phyloP scores from a whole-genome alignment of 2,888 invertebrate species.

The Lordiphosa andalusiaca region DNA sequence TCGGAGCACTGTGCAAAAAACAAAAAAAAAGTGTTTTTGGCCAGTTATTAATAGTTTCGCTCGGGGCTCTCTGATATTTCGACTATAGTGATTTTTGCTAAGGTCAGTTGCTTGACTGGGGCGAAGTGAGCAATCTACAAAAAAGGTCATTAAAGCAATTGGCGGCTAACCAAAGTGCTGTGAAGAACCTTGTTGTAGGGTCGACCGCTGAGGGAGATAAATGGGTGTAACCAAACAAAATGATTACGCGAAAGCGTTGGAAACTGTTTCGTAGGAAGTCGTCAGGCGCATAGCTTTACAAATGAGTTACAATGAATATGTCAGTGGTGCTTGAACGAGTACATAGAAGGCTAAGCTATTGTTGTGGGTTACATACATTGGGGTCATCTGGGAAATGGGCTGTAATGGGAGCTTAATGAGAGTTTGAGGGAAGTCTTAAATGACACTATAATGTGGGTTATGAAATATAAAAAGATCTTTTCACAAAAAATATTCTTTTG shows the following conservation, averaged over 20 bases:
- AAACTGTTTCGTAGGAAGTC: neutral
- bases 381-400: too few relatives aligned
- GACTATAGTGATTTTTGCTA: constrained; percentile 43
- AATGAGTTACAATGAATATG: neutral
- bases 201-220: constrained; percentile 24
- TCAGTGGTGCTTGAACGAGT: constrained; percentile 1
- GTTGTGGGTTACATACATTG: too few relatives aligned
- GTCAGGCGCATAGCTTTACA: too few relatives aligned
- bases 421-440: too few relatives aligned
- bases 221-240: constrained; percentile 44
- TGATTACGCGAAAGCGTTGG: constrained; percentile 21
- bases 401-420: too few relatives aligned
- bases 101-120: constrained; percentile 53
- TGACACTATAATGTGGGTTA: too few relatives aligned
- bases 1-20: constrained; percentile 53
- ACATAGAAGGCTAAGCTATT: too few relatives aligned
- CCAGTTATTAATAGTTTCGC: constrained; percentile 54
- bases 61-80: constrained; percentile 30
- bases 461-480: too few relatives aligned
- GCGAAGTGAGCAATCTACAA: constrained; percentile 37
- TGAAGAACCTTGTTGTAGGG: constrained; percentile 65
- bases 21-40: constrained; percentile 10
- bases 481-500: too few relatives aligned
- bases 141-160: constrained; percentile 61
- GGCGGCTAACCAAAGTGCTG: constrained; percentile 28